Evolutionary conservation across 2,888 invertebrate species (phyloP).

Genomic region (Nephrotoma appendiculata): DNA sequence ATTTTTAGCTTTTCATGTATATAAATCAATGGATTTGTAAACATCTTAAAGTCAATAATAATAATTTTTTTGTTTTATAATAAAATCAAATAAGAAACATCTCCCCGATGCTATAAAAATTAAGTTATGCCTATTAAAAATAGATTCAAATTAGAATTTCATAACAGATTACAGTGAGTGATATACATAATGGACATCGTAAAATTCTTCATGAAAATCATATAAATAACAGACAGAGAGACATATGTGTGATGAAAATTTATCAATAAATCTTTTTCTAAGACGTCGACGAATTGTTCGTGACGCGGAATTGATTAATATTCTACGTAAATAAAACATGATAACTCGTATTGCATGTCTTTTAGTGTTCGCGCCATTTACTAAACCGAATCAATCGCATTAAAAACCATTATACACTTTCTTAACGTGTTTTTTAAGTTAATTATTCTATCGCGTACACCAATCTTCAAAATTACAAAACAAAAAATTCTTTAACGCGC

Average conservation of each 20-base stretch:
- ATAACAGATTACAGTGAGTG: not conserved
- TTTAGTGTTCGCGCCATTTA: not conserved
- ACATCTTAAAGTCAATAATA: not conserved
- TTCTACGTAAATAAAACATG: not conserved
- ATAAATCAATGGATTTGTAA: not conserved
- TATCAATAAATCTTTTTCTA: not conserved
- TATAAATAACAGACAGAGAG: not conserved
- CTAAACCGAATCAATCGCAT: not conserved
- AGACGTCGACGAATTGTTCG: not conserved
- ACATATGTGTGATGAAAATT: not conserved
- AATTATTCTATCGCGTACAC: not conserved
- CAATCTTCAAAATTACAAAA: not conserved
- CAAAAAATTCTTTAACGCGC: not conserved
- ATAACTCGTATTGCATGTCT: not conserved
- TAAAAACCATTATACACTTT: not conserved
- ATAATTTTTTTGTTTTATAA: not conserved
- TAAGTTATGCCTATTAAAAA: not conserved
- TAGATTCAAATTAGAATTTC: not conserved
- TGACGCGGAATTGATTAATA: not conserved
- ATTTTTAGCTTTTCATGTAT: not conserved
- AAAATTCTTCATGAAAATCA: not conserved
- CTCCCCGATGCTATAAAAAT: not conserved
- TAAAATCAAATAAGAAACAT: not conserved
- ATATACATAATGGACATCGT: not conserved
- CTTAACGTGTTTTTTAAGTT: not conserved